phyloP scores from a whole-genome alignment of 1,140 invertebrate genomes.

The Popillia japonica region DNA sequence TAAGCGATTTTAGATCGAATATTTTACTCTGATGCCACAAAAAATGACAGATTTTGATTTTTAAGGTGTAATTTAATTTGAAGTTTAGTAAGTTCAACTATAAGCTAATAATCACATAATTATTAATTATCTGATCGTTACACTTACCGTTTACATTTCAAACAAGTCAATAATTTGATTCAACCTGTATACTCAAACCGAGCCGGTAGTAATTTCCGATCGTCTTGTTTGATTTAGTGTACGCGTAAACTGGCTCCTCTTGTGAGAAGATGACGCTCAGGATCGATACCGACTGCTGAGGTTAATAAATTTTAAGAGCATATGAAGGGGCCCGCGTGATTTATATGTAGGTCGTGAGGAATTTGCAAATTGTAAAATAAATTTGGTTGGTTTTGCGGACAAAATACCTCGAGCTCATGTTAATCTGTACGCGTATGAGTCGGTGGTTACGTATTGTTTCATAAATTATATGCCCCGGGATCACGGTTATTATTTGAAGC shows the following conservation, averaged over 20 bases:
- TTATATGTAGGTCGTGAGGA: slow-evolving; percentile 9
- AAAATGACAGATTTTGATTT: too few species aligned
- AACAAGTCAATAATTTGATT: too few species aligned
- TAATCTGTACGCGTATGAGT: not conserved
- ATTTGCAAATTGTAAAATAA: slow-evolving; percentile 25
- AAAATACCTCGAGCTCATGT: not conserved
- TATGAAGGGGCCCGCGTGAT: not conserved
- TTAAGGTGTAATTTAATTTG: too few species aligned
- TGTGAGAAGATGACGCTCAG: not conserved
- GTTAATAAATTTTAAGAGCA: slow-evolving; percentile 16
- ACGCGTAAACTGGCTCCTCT: not conserved
- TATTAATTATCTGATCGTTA: too few species aligned
- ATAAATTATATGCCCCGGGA: slow-evolving; percentile 14
- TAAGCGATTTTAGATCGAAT: too few species aligned
- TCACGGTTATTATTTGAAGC: slow-evolving; percentile 16
- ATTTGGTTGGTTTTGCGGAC: not conserved
- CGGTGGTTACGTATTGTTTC: slow-evolving; percentile 15
- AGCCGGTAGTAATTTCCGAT: too few species aligned
- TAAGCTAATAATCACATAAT: too few species aligned
- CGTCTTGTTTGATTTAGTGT: not conserved
- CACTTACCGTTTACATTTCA: too few species aligned
- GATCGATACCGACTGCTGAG: not conserved
- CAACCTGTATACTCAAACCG: too few species aligned
- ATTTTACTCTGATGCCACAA: too few species aligned
- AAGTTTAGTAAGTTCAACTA: too few species aligned